Evolutionary conservation across 2,888 invertebrate genomes (phyloP).

Genomic region (Rhimphoctona megacephalus): DNA sequence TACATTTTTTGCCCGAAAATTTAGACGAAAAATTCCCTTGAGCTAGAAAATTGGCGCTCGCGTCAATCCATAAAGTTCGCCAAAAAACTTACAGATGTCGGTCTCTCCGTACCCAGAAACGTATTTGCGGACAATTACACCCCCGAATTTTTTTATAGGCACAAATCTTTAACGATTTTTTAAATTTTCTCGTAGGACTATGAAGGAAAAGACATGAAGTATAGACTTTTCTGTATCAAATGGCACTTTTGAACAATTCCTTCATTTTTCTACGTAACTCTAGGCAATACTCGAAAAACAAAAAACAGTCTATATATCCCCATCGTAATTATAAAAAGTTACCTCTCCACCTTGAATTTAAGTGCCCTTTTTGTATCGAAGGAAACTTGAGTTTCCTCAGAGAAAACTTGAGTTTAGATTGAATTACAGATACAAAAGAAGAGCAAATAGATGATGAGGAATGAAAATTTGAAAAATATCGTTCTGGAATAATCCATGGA

Average conservation of each 20-base stretch:
- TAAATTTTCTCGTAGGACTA: not conserved
- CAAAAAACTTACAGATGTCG: not conserved
- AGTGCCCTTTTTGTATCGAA: conserved; percentile 81
- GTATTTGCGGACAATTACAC: not conserved
- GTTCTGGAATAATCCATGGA: not conserved
- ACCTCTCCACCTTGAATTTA: conserved; percentile 70
- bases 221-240: too few relatives aligned
- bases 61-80: not conserved
- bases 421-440: not conserved
- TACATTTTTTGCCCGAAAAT: not conserved
- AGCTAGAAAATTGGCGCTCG: not conserved
- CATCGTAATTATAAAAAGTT: not conserved
- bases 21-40: not conserved
- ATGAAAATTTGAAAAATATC: not conserved
- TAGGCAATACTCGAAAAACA: not conserved
- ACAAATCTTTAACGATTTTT: not conserved
- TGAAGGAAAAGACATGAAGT: not conserved
- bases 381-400: conserved; percentile 49
- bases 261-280: not conserved
- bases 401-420: not conserved
- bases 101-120: not conserved
- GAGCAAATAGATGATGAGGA: not conserved
- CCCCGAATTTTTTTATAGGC: not conserved
- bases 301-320: not conserved
- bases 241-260: not conserved